Percentiles rank a stretch among this genome's conserved stretches.
These are phyloP conservation scores for Caprella mutica DNA, from an alignment of 2,888 invertebrate species.

Conservation along the genomic window DNA sequence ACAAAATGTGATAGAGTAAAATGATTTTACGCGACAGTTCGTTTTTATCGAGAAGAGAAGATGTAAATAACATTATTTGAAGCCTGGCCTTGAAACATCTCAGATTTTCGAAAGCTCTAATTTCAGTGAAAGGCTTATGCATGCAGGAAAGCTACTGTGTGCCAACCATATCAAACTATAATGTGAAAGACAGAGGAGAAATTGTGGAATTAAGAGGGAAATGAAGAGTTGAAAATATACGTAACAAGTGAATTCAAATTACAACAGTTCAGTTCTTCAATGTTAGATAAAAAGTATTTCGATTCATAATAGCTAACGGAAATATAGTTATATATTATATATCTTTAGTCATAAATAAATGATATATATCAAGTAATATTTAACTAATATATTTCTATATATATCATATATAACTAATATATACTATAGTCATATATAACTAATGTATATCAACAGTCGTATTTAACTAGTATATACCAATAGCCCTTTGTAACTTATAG, in stretches of 20 bases:
- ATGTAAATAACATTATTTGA: no score
- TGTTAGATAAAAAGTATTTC: not conserved
- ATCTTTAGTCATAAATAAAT: not conserved
- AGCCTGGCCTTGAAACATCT: no score
- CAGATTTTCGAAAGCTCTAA: no score
- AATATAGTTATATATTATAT: not conserved
- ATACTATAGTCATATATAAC: constrained; percentile 8
- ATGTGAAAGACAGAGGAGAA: no score
- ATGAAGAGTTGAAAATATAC: not conserved
- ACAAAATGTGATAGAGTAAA: no score
- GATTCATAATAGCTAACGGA: not conserved
- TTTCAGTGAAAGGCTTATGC: no score
- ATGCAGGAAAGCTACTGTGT: no score
- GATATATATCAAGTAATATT: not conserved
- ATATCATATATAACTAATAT: not conserved
- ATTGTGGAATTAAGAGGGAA: not conserved
- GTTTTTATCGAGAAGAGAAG: no score
- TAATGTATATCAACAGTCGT: constrained; percentile 8
- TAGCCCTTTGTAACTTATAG: constrained; percentile 6
- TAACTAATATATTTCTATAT: not conserved
- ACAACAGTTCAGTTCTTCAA: not conserved
- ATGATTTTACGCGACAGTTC: no score
- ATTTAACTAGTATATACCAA: constrained; percentile 7
- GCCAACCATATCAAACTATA: no score
- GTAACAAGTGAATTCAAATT: not conserved